phyloP scores from a whole-genome alignment of 2,113 vertebrate genomes.

The Tiliqua scincoides region DNA sequence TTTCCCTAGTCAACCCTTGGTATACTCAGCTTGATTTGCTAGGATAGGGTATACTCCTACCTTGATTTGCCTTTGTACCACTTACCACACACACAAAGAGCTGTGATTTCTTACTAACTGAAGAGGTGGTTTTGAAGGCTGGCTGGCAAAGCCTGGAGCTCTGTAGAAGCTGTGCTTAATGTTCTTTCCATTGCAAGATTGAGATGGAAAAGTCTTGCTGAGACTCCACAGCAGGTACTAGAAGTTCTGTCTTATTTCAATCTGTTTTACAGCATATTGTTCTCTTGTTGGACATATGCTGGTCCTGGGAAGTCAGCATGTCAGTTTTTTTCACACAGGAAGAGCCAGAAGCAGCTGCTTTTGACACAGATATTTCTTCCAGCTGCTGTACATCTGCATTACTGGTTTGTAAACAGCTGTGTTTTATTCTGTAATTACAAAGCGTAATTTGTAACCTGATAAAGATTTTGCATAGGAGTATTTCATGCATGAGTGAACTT shows the following conservation, averaged over 20 bases:
- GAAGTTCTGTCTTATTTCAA: background rate
- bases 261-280: background rate
- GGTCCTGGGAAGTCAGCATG: background rate
- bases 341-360: background rate
- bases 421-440: constrained; percentile 3
- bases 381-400: background rate
- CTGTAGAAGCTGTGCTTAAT: background rate
- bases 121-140: background rate
- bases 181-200: background rate
- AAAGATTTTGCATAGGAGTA: background rate
- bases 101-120: constrained; percentile 5
- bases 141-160: background rate
- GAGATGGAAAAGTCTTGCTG: background rate
- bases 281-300: background rate
- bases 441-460: background rate
- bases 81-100: background rate
- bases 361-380: constrained; percentile 15
- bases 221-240: background rate
- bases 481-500: background rate
- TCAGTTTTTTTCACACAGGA: background rate
- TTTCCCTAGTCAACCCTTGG: background rate
- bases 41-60: background rate
- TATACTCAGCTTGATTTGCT: background rate
- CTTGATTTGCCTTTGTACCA: background rate
- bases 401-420: background rate